phyloP scores from a whole-genome alignment of 2,888 invertebrate species.

The Agrotis exclamationis region DNA sequence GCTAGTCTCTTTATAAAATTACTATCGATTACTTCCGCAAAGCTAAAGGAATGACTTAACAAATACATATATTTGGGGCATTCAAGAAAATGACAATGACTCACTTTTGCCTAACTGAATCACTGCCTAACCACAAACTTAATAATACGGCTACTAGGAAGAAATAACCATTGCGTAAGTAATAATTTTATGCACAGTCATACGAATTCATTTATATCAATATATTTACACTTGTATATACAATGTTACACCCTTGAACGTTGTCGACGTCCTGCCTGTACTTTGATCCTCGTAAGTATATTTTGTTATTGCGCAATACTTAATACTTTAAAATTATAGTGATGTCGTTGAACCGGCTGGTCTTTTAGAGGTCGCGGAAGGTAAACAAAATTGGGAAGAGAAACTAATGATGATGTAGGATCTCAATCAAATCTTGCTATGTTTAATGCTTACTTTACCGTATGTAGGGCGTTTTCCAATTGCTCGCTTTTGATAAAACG shows the following conservation, averaged over 20 bases:
- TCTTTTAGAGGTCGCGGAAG: conserved; percentile 5
- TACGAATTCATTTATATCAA: conserved; percentile 20
- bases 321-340: conserved; percentile 16
- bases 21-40: too few species aligned
- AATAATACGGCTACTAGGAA: conserved; percentile 5
- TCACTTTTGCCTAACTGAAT: conserved; percentile 3
- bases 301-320: conserved; percentile 35
- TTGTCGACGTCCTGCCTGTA: conserved; percentile 28
- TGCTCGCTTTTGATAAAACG: too few species aligned
- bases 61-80: background rate
- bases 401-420: too few species aligned
- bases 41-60: background rate
- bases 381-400: background rate
- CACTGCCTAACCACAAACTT: conserved; percentile 4
- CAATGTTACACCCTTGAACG: conserved; percentile 26
- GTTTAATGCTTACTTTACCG: too few species aligned
- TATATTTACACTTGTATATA: background rate
- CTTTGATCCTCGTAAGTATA: conserved; percentile 33
- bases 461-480: too few species aligned
- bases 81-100: background rate
- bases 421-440: too few species aligned
- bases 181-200: conserved; percentile 16
- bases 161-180: background rate
- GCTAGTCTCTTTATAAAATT: too few species aligned
- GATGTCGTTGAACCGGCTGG: conserved; percentile 36